Evolutionary conservation across 2,797 vertebrate species (phyloP).

Genomic region (Onychomys arenicola): DNA sequence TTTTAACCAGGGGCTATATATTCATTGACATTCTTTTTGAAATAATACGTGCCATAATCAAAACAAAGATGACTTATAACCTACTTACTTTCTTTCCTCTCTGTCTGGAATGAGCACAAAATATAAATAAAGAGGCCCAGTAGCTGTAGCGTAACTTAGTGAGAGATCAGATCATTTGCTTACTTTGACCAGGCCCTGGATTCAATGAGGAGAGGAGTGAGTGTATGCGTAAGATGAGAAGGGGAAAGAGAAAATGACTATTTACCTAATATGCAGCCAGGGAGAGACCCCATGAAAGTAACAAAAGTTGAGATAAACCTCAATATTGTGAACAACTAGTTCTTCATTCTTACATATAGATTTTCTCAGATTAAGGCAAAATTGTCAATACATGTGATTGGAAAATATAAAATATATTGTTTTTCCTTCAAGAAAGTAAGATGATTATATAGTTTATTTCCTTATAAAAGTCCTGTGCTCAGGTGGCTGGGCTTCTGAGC

Average conservation of each 20-base stretch:
- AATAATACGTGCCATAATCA: not conserved
- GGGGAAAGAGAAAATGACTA: no score
- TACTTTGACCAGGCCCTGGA: not conserved
- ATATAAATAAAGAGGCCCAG: not conserved
- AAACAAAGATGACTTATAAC: constrained; percentile 34
- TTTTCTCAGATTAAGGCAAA: constrained; percentile 20
- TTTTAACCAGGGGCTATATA: constrained; percentile 14
- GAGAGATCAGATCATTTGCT: no score
- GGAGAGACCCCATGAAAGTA: not conserved
- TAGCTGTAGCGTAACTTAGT: no score
- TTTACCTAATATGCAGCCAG: not conserved
- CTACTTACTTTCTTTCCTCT: not conserved
- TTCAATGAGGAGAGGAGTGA: not conserved
- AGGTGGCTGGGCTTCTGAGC: not conserved
- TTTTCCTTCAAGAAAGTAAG: not conserved
- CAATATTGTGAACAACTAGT: not conserved
- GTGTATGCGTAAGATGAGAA: not conserved
- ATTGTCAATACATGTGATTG: constrained; percentile 2
- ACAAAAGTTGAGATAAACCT: not conserved
- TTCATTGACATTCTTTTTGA: not conserved
- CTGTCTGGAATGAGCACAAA: not conserved
- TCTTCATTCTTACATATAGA: not conserved
- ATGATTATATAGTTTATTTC: not conserved
- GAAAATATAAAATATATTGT: not conserved
- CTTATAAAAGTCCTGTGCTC: not conserved